Base-by-base conservation (phyloP, 2,888 invertebrate genomes). In the Polietes domitor region DNA sequence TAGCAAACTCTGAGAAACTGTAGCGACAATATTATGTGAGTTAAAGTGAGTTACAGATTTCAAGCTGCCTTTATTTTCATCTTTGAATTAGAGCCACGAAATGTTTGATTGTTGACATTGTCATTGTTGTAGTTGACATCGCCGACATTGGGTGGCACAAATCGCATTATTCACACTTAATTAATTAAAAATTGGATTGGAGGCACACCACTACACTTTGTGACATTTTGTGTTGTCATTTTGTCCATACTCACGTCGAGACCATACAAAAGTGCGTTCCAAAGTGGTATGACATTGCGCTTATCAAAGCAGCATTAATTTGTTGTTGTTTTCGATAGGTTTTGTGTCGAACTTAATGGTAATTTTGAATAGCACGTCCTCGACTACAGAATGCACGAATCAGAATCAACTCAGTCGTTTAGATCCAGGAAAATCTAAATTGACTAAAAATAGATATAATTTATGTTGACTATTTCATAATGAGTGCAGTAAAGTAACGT, bases 151-250 rank as follows among this genome's bases (percentile, higher is more conserved):
- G 53, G 6, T 32, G 71, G 53, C 17, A 17, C 53, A 32, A 53
- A 71, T 71, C 71, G 5, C 6, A 71, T 71, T 71, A 71, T 71
- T 53, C 19, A 53, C 71, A 53, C 28, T 53, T 71, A 50, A 53
- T 70, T 70, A 50, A 43, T 71, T 71, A 71, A 47, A 70, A 47
- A 70, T 50, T 4, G 7, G 5, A 26, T 37, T 47, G 50, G 26
- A 4, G 4, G n/a, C n/a, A 43, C 24, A 58, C 2, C 15, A 28
- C 1, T n/a, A n/a, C n/a, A n/a, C n/a, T n/a, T n/a, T n/a, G n/a
- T 28, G 24, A 58, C 26, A n/a, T 0, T 15, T 24, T 10, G 6
- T 63, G 17, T 63, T 63, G 32, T 17, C 32, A 15, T n/a, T 63
- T 63, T 32, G n/a, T 32, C 5, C n/a, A 28, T 28, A 55, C 53